Conservation (phyloP, 1,140 invertebrate genomes). For the Thaumatotibia leucotreta region DNA sequence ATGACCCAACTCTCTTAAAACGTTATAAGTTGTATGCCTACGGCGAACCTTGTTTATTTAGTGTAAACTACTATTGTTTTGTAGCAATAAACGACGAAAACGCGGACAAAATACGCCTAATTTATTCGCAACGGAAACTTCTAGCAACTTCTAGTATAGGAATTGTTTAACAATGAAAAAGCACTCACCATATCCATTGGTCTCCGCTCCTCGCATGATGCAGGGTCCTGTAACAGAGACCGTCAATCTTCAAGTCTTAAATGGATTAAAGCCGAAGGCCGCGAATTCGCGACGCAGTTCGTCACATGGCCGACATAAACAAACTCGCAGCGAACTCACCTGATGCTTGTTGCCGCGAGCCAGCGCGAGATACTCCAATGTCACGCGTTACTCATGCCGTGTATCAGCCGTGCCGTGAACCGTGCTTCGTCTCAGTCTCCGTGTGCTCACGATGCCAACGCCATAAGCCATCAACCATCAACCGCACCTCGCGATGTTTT, state of each 20-base stretch:
- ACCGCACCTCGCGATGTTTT: background rate
- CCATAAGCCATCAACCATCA: background rate
- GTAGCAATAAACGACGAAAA: background rate
- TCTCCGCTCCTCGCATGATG: background rate
- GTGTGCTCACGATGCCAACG: background rate
- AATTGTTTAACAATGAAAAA: background rate
- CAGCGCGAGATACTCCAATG: background rate
- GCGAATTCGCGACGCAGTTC: background rate
- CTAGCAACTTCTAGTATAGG: background rate
- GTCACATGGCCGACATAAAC: background rate
- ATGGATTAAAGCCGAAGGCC: background rate
- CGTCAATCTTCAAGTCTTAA: background rate
- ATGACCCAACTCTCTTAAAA: too few relatives aligned
- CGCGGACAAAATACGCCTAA: background rate
- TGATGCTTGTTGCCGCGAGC: background rate
- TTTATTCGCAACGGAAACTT: background rate
- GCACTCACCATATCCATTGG: background rate
- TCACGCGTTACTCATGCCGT: background rate
- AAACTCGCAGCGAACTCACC: too few relatives aligned
- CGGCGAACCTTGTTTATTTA: background rate
- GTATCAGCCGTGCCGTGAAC: background rate
- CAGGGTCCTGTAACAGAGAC: background rate
- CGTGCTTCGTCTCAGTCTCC: too few relatives aligned
- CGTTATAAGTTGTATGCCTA: too few relatives aligned
- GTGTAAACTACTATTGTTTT: background rate